Evolutionary conservation across 2,888 invertebrate species (phyloP), one percentile per base, ranked within the genome.

Genomic region (Agriopis leucophaearia): DNA sequence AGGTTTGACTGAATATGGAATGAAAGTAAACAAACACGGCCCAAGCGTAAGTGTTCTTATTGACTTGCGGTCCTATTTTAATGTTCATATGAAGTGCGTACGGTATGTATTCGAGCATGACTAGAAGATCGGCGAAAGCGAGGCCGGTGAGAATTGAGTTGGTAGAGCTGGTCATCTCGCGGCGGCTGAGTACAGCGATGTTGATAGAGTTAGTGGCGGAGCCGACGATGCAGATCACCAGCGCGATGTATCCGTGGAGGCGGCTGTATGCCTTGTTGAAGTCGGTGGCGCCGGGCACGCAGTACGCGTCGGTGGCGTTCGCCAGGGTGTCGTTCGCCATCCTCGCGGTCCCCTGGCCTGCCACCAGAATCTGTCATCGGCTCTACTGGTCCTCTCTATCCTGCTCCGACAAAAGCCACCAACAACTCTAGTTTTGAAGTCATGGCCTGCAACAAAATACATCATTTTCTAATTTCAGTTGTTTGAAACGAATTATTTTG

Each of bases 21-120:
- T 99, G 98, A 80, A 98, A 97, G 74, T 97, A 95, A n/a, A 97
- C 97, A 86, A 97, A 98, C 27, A 96, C 95, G 0, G 97, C 96
- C 97, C 97, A 97, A 3, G 95, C 94, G 86, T 97, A 98, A 0
- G 92, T 92, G 77, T 92, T 94, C 74, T 91, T 92, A 77, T 94
- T 94, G 72, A 93, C 86, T 84, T 92, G 92, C 9, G 92, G 93
- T 48, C 94, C 94, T 7, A 94, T 93, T 75, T 96, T 95, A 69
- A 97, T 95, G 80, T 97, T 97, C 86, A 96, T 96, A 86, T 98
- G 97, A 62, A 97, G 95, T 2, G 97, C 96, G 86, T 97, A 98
- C 0, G 99, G 98, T 73, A 99, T 97, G 88, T 99, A 99, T 80
- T 98, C 98, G 79, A 99, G 94, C 96, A 99, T 99, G 15, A 99